These are phyloP conservation scores for Hyposoter didymator DNA, from an alignment of 2,888 invertebrate genomes.

Conservation along the genomic window DNA sequence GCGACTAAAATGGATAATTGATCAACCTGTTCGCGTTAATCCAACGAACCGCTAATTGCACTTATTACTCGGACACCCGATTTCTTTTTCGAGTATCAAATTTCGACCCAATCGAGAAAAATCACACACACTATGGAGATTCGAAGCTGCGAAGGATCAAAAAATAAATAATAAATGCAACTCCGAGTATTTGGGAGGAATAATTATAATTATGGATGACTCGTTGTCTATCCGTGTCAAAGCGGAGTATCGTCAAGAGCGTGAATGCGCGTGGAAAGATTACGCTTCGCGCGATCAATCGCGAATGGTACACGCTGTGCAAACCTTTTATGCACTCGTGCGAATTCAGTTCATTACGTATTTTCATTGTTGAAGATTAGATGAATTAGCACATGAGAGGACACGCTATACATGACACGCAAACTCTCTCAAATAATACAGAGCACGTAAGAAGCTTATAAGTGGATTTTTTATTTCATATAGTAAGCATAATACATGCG, in stretches of 20 bases:
- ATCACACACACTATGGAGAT: not conserved
- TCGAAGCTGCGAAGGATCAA: not conserved
- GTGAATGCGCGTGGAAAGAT: constrained; percentile 14
- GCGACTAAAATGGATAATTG: constrained; percentile 4
- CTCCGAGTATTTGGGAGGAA: not conserved
- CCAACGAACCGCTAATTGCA: constrained; percentile 18
- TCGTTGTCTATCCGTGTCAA: constrained; percentile 39
- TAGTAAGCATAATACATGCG: constrained; percentile 45
- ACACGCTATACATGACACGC: constrained; percentile 52
- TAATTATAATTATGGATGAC: constrained; percentile 33
- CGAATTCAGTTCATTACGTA: constrained; percentile 62
- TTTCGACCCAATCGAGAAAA: not conserved
- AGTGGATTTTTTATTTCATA: constrained; percentile 14
- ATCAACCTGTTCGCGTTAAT: constrained; percentile 29
- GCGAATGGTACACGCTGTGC: constrained; percentile 13
- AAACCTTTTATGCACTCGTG: constrained; percentile 55
- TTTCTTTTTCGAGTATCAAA: not conserved
- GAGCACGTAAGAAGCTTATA: constrained; percentile 47
- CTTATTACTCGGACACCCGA: not conserved
- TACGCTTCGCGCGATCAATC: constrained; percentile 65
- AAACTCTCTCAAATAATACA: constrained; percentile 53
- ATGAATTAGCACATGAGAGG: constrained; percentile 58
- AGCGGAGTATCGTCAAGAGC: constrained; percentile 30
- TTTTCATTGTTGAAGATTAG: constrained; percentile 63
- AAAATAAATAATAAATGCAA: not conserved